Percentiles rank a stretch among this genome's conserved stretches.
Evolutionary conservation across 2,888 invertebrate genomes (phyloP).

Genomic region (Andrena trimmerana): DNA sequence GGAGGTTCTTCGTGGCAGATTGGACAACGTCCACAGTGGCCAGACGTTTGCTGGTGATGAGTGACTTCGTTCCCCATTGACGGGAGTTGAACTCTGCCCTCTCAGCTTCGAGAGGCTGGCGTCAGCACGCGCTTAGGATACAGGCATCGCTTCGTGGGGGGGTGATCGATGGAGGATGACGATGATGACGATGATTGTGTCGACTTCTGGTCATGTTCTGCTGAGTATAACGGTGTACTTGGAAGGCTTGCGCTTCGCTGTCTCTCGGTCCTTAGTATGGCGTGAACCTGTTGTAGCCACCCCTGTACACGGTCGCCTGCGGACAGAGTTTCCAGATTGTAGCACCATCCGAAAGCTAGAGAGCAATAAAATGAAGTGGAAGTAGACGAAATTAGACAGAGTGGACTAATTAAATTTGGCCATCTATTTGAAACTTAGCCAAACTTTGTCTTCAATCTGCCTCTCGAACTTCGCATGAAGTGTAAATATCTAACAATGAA

Average conservation of each 20-base stretch:
- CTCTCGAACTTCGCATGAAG: no score
- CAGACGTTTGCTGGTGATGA: slow-evolving; percentile 2
- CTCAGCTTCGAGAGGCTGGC: slow-evolving; percentile 36
- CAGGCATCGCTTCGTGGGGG: slow-evolving; percentile 62
- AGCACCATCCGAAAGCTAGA: neutral
- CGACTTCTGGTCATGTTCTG: slow-evolving; percentile 81
- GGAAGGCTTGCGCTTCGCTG: slow-evolving; percentile 73
- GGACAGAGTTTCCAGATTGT: slow-evolving; percentile 75
- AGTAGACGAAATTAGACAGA: no score
- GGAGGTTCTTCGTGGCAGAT: slow-evolving; percentile 1
- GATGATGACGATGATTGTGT: slow-evolving; percentile 74
- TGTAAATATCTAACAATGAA: no score
- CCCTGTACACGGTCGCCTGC: slow-evolving; percentile 96
- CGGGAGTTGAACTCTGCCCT: slow-evolving; percentile 12
- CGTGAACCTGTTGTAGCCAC: slow-evolving; percentile 97
- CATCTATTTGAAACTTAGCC: no score
- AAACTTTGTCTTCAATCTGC: no score
- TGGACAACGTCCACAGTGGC: neutral
- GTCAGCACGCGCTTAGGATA: slow-evolving; percentile 59
- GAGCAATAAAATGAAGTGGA: no score
- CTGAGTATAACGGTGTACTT: slow-evolving; percentile 78
- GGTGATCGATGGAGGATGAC: slow-evolving; percentile 70
- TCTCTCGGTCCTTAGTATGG: slow-evolving; percentile 90
- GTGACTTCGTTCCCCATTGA: slow-evolving; percentile 24
- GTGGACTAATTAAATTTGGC: no score